Base-by-base conservation (phyloP, 2,888 invertebrate species). In the Dascillus cervinus region DNA sequence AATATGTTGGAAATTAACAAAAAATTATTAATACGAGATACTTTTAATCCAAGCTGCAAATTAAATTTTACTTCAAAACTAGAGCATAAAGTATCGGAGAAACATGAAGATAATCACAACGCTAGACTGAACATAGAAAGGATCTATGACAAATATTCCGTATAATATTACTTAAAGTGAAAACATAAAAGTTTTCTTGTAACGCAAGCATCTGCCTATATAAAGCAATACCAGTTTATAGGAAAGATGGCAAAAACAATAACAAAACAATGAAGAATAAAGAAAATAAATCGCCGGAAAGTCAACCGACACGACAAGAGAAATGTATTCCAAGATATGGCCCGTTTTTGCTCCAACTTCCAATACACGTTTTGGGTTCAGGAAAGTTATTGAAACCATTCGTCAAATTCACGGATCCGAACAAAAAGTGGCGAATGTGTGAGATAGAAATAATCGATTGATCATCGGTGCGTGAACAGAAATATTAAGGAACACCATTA, bases 351-450 rank as follows among this genome's bases (percentile, higher is more conserved):
- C 41, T 41, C 27, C 42, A 33, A 44, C 45, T 52, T 53, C 53
- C 53, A 52, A 55, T 53, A 55, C 53, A 50, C 50, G 50, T 49
- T 50, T 44, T 34, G 43, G 38, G 48, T 49, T 47, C 47, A 36
- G 46, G 47, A 50, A 53, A 57, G 53, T 55, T 57, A 57, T 56
- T 55, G 57, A 55, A 55, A 55, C 55, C 54, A 55, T 57, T 55
- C 53, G 53, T 56, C 54, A 56, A 55, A 55, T 53, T 55, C 50
- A 51, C 50, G 43, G 46, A 47, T 47, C 37, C 39, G 34, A 36
- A 33, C 43, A 46, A 50, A 51, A 55, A 54, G 45, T 42, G 42
- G 42, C 32, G 41, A 41, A 41, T 34, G 46, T 44, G 36, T 43
- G 44, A 47, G 47, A 51, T 49, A 46, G 47, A 50, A 46, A 47